These are phyloP conservation scores for Pipa parva DNA, from an alignment of 2,113 vertebrate genomes.

Conservation along the genomic window DNA sequence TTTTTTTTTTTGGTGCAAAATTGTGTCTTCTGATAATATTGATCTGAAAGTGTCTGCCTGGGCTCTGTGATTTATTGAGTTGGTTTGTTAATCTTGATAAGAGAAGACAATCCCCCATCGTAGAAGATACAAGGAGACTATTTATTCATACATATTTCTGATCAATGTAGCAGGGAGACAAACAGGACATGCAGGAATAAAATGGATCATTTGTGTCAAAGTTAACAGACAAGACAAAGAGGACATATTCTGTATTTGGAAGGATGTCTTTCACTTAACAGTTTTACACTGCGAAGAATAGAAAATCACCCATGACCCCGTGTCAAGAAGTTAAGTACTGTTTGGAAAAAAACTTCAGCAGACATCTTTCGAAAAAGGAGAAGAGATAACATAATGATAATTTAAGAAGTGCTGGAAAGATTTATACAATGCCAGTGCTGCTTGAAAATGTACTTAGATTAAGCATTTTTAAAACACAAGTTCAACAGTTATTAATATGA, in stretches of 20 bases:
- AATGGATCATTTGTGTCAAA: conserved; percentile 59
- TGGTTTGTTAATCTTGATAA: conserved; percentile 53
- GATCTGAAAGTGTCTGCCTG: conserved; percentile 47
- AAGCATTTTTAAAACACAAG: conserved; percentile 52
- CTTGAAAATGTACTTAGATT: conserved; percentile 57
- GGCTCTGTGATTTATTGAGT: conserved; percentile 52
- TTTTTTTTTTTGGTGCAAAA: too few species aligned
- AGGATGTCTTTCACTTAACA: conserved; percentile 45
- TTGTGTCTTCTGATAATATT: too few species aligned
- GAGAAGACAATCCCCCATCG: conserved; percentile 43
- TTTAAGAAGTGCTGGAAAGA: conserved; percentile 50
- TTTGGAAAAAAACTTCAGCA: conserved; percentile 51
- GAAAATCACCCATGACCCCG: conserved; percentile 44
- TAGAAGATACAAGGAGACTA: too few species aligned
- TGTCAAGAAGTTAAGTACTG: conserved; percentile 59
- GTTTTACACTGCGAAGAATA: conserved; percentile 36
- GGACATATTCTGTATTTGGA: conserved; percentile 47
- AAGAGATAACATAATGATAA: conserved; percentile 44
- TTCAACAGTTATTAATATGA: conserved; percentile 54
- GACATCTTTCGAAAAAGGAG: conserved; percentile 26
- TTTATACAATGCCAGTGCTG: conserved; percentile 49
- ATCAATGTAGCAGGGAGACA: conserved; percentile 52
- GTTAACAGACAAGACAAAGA: conserved; percentile 56
- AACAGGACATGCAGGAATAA: conserved; percentile 46
- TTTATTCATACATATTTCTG: conserved; percentile 41